phyloP scores from a whole-genome alignment of 2,888 invertebrate genomes.

The Tetragonula carbonaria region DNA sequence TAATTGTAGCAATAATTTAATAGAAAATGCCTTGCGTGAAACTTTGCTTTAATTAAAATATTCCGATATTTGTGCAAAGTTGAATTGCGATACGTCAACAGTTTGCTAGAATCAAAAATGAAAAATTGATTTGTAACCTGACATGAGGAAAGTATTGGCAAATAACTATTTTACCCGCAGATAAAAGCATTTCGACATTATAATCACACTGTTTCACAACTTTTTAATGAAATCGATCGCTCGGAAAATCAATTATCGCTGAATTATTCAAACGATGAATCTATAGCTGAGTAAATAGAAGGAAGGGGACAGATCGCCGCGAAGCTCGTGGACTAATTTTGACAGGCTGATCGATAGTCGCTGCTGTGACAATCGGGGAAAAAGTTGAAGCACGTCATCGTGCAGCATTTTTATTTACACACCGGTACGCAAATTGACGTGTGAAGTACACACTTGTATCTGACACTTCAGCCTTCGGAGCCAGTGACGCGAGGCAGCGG shows the following conservation, averaged over 20 bases:
- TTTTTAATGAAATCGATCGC: neutral
- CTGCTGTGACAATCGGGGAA: slow-evolving; percentile 47
- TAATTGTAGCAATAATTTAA: too few species aligned
- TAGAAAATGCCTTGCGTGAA: too few species aligned
- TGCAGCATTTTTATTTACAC: slow-evolving; percentile 60
- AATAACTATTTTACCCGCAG: neutral
- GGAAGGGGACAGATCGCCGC: neutral
- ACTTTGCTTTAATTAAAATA: neutral
- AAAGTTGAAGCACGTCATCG: slow-evolving; percentile 36
- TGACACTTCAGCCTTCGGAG: slow-evolving; percentile 67
- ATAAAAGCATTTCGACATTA: neutral
- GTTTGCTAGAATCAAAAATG: neutral
- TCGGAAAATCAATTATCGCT: neutral
- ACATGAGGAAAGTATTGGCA: too few species aligned
- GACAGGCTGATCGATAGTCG: slow-evolving; percentile 32
- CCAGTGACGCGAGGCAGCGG: slow-evolving; percentile 35
- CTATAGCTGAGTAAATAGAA: slow-evolving; percentile 6
- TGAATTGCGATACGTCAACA: neutral
- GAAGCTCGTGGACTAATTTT: slow-evolving; percentile 35
- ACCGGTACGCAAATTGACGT: slow-evolving; percentile 76
- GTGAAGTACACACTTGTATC: slow-evolving; percentile 78
- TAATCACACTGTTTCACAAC: neutral
- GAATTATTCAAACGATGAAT: neutral
- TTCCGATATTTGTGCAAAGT: neutral
- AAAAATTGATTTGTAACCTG: neutral